A percentile compares a stretch with the other conserved stretches of the same genome.
Conservation (phyloP, 2,888 invertebrate species). For the Drosophila siamana region DNA sequence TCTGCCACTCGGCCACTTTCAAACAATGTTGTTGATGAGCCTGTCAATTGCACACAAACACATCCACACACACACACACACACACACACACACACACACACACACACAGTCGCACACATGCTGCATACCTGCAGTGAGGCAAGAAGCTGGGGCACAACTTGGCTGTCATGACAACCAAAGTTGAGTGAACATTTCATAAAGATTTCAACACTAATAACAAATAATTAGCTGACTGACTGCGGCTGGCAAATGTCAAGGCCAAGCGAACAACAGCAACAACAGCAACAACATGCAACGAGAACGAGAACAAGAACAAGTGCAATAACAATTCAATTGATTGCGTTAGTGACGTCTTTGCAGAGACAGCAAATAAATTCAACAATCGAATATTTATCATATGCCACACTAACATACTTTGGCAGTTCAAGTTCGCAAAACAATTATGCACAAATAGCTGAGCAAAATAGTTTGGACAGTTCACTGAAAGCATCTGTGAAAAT, state of each 20-base stretch:
- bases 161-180: slow-evolving; percentile 55
- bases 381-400: slow-evolving; percentile 28
- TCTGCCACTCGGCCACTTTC: slow-evolving; percentile 64
- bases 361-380: slow-evolving; percentile 34
- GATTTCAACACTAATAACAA: slow-evolving; percentile 77
- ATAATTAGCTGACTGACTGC: slow-evolving; percentile 72
- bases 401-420: slow-evolving; percentile 23
- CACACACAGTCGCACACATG: not conserved
- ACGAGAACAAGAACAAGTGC: slow-evolving; percentile 1
- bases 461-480: not conserved
- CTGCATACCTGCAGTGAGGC: slow-evolving; percentile 12
- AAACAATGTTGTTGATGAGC: slow-evolving; percentile 76
- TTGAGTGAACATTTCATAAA: slow-evolving; percentile 66
- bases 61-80: slow-evolving; percentile 33
- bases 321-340: slow-evolving; percentile 43
- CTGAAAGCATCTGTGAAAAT: not conserved
- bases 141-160: slow-evolving; percentile 42
- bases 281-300: slow-evolving; percentile 13
- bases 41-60: slow-evolving; percentile 65
- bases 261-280: slow-evolving; percentile 22
- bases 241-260: slow-evolving; percentile 62
- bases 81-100: not conserved
- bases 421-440: slow-evolving; percentile 14
- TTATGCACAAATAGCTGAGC: not conserved
- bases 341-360: slow-evolving; percentile 26